Base-by-base conservation (phyloP, 2,797 vertebrate species). In the Phrynocephalus guinanensis region DNA sequence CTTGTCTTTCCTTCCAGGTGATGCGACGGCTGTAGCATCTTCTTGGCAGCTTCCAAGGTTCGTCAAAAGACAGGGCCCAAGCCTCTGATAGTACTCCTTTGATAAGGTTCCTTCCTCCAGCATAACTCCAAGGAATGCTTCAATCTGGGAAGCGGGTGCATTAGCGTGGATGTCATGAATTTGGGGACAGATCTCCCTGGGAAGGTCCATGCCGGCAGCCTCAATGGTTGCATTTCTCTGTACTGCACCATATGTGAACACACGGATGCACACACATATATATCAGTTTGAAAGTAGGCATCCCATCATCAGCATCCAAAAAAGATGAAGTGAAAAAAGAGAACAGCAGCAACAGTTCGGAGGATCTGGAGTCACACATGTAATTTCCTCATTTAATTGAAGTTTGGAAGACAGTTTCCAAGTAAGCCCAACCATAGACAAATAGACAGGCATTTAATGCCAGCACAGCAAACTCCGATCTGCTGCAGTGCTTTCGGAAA, bases 21-120 rank as follows among this genome's bases (percentile, higher is more conserved):
- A 84, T n/a, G 72, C 79, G 33, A 91, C 82, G 0, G 63, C 66
- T 0, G 83, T 86, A 22, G 30, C 48, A 1, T 50, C 84, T 91
- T 89, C 92, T 44, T 76, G 72, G 79, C 86, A 86, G 33, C 44
- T 90, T 88, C 79, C 86, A 50, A 5, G 85, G 92, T 72, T 3
- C 67, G 15, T 90, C 82, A 87, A 88, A 80, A 66, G 81, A 50
- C 3, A 68, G 48, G 52, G 67, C 8, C 84, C 50, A 82, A 68
- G 5, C 8, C 38, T 93, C 24, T 92, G 91, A 87, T 96, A 90
- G 89, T 97, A 97, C 56, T 96, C 95, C 81, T 93, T 89, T 0
- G 98, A 97, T 71, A 98, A 95, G 66, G 97, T 95, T 63, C 87
- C 91, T 76, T 95, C 96, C 16, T 95, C 92, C 71, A 96, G 93